phyloP scores from a whole-genome alignment of 1,140 invertebrate genomes.

The Drosophila bifasciata region DNA sequence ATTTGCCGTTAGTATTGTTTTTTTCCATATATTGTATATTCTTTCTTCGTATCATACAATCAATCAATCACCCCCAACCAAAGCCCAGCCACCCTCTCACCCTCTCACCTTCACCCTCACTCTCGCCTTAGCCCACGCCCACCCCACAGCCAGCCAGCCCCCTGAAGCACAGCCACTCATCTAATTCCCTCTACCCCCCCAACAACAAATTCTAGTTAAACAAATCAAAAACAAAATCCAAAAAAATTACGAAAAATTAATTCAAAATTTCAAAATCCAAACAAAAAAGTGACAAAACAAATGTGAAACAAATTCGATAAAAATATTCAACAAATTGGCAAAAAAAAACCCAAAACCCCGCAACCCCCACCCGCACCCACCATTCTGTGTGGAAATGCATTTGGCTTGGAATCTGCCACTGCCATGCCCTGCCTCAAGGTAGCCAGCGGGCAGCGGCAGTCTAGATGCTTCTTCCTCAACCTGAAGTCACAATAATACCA shows the following conservation, averaged over 20 bases:
- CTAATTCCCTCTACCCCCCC: constrained; percentile 5
- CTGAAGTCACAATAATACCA: constrained; percentile 34
- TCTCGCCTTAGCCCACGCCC: background rate
- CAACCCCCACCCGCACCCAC: constrained; percentile 6
- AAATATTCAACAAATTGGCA: constrained; percentile 29
- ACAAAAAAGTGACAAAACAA: constrained; percentile 23
- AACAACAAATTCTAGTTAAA: constrained; percentile 9
- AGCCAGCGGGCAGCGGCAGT: constrained; percentile 24
- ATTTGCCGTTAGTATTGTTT: constrained; percentile 83
- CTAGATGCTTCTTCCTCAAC: constrained; percentile 56
- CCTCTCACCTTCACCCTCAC: constrained; percentile 1
- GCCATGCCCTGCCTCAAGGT: constrained; percentile 18
- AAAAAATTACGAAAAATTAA: too few relatives aligned
- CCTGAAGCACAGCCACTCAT: background rate
- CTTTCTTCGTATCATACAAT: constrained; percentile 41
- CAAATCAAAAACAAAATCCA: constrained; percentile 1
- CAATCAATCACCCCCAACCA: constrained; percentile 15
- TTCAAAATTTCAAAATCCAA: constrained; percentile 1
- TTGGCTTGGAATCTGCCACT: constrained; percentile 7
- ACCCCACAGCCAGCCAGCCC: background rate
- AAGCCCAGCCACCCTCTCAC: background rate
- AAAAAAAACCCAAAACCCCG: background rate
- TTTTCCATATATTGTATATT: constrained; percentile 35
- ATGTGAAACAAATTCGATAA: constrained; percentile 30
- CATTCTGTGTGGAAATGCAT: constrained; percentile 28